phyloP scores from a whole-genome alignment of 1,140 invertebrate genomes.

The Acromyrmex heyeri region DNA sequence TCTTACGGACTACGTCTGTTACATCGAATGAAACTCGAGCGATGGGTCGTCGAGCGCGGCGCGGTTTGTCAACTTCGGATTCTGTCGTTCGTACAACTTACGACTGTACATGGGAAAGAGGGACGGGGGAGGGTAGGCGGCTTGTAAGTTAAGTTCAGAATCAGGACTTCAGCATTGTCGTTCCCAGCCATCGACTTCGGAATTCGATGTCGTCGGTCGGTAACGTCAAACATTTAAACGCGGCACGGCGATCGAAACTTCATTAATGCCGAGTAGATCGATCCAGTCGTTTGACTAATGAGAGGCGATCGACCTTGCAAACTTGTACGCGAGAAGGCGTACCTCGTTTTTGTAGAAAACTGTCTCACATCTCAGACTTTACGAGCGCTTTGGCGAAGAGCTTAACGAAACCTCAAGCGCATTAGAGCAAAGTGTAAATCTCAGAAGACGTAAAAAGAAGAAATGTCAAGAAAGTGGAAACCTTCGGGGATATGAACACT shows the following conservation, averaged over 20 bases:
- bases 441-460: slow-evolving; percentile 3
- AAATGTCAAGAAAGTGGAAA: not conserved
- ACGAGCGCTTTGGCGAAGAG: slow-evolving; percentile 6
- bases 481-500: slow-evolving; percentile 19
- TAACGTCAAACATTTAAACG: slow-evolving; percentile 39
- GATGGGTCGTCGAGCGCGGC: slow-evolving; percentile 31
- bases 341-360: slow-evolving; percentile 44
- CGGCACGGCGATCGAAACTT: slow-evolving; percentile 40
- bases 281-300: slow-evolving; percentile 53
- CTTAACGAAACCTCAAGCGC: slow-evolving; percentile 21
- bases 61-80: slow-evolving; percentile 51
- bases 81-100: slow-evolving; percentile 30
- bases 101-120: not conserved
- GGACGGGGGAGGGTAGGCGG: not conserved
- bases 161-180: slow-evolving; percentile 32
- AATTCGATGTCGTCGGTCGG: slow-evolving; percentile 45
- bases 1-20: slow-evolving; percentile 26
- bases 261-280: slow-evolving; percentile 58
- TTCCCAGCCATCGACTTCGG: slow-evolving; percentile 42
- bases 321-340: slow-evolving; percentile 16
- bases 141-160: slow-evolving; percentile 42
- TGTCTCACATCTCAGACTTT: slow-evolving; percentile 7
- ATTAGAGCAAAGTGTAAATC: slow-evolving; percentile 42
- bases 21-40: slow-evolving; percentile 42
- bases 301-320: slow-evolving; percentile 35